Evolutionary conservation across 2,888 invertebrate genomes (phyloP).

Genomic region (Limenitis arthemis): DNA sequence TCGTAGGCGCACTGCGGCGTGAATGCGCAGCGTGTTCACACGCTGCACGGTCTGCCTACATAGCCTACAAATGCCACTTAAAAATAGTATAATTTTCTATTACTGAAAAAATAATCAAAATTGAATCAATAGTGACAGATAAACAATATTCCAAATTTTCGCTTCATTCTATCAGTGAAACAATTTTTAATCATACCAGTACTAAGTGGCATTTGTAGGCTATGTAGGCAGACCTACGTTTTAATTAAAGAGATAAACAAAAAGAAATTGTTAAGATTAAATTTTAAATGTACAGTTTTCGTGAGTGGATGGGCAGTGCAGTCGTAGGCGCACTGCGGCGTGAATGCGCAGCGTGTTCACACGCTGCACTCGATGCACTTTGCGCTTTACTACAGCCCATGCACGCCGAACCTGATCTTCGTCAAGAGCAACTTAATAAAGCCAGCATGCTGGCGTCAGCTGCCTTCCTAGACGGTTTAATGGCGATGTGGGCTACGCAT

Average conservation of each 20-base stretch:
- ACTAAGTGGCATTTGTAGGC: too few relatives aligned
- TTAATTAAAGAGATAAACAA: not conserved
- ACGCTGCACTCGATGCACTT: conserved; percentile 97
- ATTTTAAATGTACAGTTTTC: conserved; percentile 74
- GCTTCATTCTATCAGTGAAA: too few relatives aligned
- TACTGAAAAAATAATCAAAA: too few relatives aligned
- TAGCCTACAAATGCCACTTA: too few relatives aligned
- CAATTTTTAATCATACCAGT: too few relatives aligned
- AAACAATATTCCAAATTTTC: too few relatives aligned
- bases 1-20: conserved; percentile 91
- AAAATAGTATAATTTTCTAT: too few relatives aligned
- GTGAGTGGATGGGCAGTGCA: conserved; percentile 94
- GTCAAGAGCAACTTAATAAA: conserved; percentile 99
- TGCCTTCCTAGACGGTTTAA: conserved; percentile 91
- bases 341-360: conserved; percentile 92
- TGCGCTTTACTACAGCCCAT: conserved; percentile 99
- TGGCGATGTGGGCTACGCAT: conserved; percentile 96
- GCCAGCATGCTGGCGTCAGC: conserved; percentile 93
- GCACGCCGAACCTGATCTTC: conserved; percentile 95
- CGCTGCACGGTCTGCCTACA: too few relatives aligned
- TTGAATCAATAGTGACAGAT: too few relatives aligned
- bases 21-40: conserved; percentile 94
- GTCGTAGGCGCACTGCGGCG: conserved; percentile 92
- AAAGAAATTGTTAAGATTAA: not conserved
- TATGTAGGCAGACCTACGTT: too few relatives aligned